These are phyloP conservation scores for Aplocera efformata DNA, from an alignment of 2,888 invertebrate species.

Conservation along the genomic window DNA sequence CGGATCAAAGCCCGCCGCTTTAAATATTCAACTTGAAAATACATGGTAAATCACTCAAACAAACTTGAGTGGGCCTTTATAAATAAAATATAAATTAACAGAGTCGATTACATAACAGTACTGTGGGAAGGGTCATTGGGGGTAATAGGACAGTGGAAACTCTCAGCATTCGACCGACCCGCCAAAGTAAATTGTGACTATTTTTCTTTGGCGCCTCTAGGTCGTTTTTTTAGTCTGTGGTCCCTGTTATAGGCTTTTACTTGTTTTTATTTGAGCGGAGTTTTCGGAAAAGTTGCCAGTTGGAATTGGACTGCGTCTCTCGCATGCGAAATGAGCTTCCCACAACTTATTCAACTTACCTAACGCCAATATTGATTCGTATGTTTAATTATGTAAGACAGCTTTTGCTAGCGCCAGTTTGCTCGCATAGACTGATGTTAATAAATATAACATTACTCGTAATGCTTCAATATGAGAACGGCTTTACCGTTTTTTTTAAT, in stretches of 20 bases:
- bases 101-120: conserved; percentile 43
- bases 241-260: too few relatives aligned
- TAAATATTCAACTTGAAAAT: conserved; percentile 18
- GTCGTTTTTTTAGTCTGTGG: too few relatives aligned
- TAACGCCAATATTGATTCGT: too few relatives aligned
- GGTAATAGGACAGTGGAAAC: conserved; percentile 56
- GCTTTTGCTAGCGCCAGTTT: too few relatives aligned
- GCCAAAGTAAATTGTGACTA: conserved; percentile 68
- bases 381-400: too few relatives aligned
- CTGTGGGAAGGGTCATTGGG: conserved; percentile 45
- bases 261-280: too few relatives aligned
- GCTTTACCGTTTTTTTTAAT: too few relatives aligned
- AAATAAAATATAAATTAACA: conserved; percentile 44
- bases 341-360: too few relatives aligned
- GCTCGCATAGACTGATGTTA: too few relatives aligned
- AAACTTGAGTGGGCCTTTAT: conserved; percentile 27
- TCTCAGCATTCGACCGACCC: conserved; percentile 52
- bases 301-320: conserved; percentile 1
- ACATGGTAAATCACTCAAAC: conserved; percentile 27
- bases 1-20: conserved; percentile 1
- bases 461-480: too few relatives aligned
- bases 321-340: conserved; percentile 4
- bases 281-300: conserved; percentile 1
- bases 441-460: too few relatives aligned
- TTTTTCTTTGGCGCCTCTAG: too few relatives aligned